phyloP scores from a whole-genome alignment of 1,140 invertebrate genomes.

The Dinoponera quadriceps region DNA sequence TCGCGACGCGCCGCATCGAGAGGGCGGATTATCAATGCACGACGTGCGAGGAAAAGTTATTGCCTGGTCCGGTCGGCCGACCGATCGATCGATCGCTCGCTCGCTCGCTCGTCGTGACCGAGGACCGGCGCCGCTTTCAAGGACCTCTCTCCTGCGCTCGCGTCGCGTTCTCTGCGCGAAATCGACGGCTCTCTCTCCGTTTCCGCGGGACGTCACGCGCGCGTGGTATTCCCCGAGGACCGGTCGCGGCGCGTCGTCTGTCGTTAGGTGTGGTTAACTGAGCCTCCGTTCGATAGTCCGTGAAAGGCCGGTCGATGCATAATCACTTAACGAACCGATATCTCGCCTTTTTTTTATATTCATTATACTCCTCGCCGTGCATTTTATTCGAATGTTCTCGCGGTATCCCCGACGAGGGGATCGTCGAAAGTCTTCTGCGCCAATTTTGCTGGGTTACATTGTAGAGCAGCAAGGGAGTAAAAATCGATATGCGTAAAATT shows the following conservation, averaged over 20 bases:
- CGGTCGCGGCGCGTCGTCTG: too few species aligned
- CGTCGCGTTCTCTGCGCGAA: not conserved
- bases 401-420: too few species aligned
- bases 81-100: constrained; percentile 10
- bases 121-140: not conserved
- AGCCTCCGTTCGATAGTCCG: not conserved
- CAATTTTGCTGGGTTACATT: too few species aligned
- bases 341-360: too few species aligned
- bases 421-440: too few species aligned
- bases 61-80: not conserved
- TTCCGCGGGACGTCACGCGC: not conserved
- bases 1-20: constrained; percentile 53
- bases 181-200: not conserved
- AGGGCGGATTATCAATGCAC: constrained; percentile 19
- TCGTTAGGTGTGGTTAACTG: not conserved
- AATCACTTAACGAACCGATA: too few species aligned
- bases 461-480: too few species aligned
- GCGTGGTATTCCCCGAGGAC: not conserved
- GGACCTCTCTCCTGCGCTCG: not conserved
- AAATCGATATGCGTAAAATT: too few species aligned
- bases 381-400: too few species aligned
- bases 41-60: constrained; percentile 33
- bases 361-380: too few species aligned
- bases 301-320: too few species aligned
- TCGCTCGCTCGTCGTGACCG: not conserved